phyloP scores from a whole-genome alignment of 2,888 invertebrate genomes.

The Agrotis ipsilon region DNA sequence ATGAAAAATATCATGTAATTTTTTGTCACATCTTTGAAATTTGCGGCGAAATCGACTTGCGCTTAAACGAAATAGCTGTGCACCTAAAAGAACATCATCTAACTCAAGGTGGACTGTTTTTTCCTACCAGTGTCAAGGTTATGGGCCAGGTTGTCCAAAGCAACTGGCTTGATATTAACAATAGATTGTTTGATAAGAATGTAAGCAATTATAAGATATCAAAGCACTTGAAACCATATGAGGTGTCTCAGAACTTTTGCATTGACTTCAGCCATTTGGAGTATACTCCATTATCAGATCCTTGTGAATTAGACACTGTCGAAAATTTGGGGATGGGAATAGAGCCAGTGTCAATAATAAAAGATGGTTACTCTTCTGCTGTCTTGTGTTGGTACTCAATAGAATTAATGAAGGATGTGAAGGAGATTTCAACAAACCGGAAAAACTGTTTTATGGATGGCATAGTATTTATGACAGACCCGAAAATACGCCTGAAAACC shows the following conservation, averaged over 20 bases:
- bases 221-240: slow-evolving; percentile 91
- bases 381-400: slow-evolving; percentile 91
- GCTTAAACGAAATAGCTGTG: slow-evolving; percentile 72
- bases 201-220: slow-evolving; percentile 90
- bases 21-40: slow-evolving; percentile 89
- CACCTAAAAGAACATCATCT: slow-evolving; percentile 79
- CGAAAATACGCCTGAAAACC: slow-evolving; percentile 71
- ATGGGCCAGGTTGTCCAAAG: slow-evolving; percentile 92
- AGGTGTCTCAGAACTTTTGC: slow-evolving; percentile 91
- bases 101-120: slow-evolving; percentile 82
- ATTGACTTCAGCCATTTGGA: slow-evolving; percentile 85
- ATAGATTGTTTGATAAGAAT: slow-evolving; percentile 91
- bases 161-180: slow-evolving; percentile 91
- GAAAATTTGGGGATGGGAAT: slow-evolving; percentile 64
- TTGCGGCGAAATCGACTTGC: slow-evolving; percentile 91
- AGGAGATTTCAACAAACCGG: slow-evolving; percentile 84
- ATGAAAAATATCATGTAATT: slow-evolving; percentile 88
- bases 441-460: slow-evolving; percentile 85
- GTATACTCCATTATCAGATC: slow-evolving; percentile 82
- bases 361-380: slow-evolving; percentile 85
- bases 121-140: slow-evolving; percentile 90
- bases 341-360: slow-evolving; percentile 74
- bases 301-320: slow-evolving; percentile 73
- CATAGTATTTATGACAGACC: slow-evolving; percentile 85
- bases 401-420: slow-evolving; percentile 80